A percentile compares a stretch with the other conserved stretches of the same genome.
Conservation (phyloP, 35 echinoderm and acorn worm species). For the Hemicentrotus pulcherrimus region DNA sequence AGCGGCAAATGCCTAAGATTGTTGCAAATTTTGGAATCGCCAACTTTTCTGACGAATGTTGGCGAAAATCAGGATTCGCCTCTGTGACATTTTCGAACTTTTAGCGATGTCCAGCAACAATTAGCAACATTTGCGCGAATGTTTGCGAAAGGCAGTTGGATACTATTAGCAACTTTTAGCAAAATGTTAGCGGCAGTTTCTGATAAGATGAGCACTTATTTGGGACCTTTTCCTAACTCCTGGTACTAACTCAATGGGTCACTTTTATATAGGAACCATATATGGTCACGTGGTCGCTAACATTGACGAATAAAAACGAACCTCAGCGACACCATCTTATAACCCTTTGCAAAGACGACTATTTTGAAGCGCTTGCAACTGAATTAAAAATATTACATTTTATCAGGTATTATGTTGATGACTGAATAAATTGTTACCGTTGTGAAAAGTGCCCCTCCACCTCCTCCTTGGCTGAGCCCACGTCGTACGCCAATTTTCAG, state of each 20-base stretch:
- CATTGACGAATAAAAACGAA: not conserved
- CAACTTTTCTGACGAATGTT: conserved; percentile 17
- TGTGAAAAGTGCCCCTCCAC: too few relatives aligned
- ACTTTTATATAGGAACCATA: not conserved
- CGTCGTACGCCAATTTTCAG: too few relatives aligned
- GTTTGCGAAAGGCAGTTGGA: not conserved
- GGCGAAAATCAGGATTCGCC: conserved; percentile 16
- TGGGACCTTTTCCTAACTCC: not conserved
- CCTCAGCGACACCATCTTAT: not conserved
- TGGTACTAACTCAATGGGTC: not conserved
- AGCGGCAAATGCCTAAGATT: not conserved
- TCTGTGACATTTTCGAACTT: not conserved
- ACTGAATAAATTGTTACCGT: too few relatives aligned
- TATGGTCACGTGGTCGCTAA: not conserved
- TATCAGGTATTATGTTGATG: too few relatives aligned
- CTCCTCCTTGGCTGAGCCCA: too few relatives aligned
- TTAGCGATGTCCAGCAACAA: not conserved
- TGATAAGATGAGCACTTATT: not conserved
- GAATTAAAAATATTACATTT: too few relatives aligned
- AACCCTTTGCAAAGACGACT: not conserved
- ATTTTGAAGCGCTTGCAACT: conserved; percentile 10
- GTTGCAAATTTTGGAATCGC: not conserved
- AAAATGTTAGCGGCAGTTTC: not conserved
- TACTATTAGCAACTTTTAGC: not conserved
- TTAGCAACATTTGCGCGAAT: conserved; percentile 5